Percentiles rank a stretch among this genome's conserved stretches.
Conservation (phyloP, 2,113 vertebrate genomes). For the Delphinapterus leucas region DNA sequence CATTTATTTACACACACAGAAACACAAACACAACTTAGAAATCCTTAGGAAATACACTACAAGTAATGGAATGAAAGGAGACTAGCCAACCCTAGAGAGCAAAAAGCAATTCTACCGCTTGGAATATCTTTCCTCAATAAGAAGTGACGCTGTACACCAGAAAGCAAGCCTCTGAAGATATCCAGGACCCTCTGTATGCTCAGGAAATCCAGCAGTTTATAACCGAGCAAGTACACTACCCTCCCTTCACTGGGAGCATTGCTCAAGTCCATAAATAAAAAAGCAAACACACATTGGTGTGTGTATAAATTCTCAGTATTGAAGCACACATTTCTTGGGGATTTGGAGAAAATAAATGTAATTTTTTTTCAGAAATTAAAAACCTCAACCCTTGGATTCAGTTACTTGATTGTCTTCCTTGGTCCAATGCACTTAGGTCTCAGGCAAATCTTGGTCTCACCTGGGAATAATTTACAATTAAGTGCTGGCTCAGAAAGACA, state of each 20-base stretch:
- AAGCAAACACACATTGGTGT: neutral
- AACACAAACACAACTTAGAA: neutral
- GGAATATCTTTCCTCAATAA: neutral
- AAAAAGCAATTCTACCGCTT: neutral
- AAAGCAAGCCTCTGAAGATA: neutral
- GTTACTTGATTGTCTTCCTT: neutral
- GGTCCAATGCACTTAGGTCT: neutral
- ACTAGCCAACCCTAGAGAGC: neutral
- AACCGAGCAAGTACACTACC: neutral
- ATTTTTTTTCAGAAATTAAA: neutral
- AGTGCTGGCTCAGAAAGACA: neutral
- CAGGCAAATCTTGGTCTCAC: neutral
- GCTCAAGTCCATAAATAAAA: neutral
- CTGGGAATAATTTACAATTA: neutral
- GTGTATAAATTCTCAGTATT: neutral
- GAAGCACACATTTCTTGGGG: neutral
- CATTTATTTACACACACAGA: neutral
- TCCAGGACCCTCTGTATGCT: neutral
- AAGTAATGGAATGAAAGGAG: neutral
- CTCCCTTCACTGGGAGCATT: neutral
- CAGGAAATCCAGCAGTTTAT: neutral
- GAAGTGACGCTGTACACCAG: neutral
- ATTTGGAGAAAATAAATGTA: neutral
- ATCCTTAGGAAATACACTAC: neutral
- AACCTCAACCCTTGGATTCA: neutral